Evolutionary conservation across 2,888 invertebrate genomes (phyloP), one percentile per base, ranked within the genome.

Genomic region (Perithous albicinctus): DNA sequence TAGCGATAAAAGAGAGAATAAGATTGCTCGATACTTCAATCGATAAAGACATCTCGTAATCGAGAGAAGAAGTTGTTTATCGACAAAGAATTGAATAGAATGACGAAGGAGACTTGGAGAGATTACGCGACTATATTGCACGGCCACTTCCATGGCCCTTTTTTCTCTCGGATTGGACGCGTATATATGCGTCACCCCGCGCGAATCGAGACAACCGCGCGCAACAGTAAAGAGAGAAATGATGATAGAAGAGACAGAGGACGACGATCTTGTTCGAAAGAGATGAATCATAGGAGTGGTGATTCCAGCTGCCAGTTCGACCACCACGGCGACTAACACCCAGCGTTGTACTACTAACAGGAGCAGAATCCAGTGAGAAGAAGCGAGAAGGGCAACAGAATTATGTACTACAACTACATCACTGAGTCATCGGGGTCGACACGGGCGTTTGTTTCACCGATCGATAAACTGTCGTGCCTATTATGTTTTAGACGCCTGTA

Each of bases 221-320:
- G 74, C 35, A 61, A 73, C 46, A 72, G 63, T 63, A 73, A 74
- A 63, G 73, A 82, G 76, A 69, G n/a, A 61, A 41, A 7, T 15
- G 41, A 29, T 20, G 35, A 26, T 54, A 54, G 1, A 3, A 38
- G 69, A 56, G 29, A 54, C 26, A 74, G 23, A 54, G 63, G 69
- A 66, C n/a, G 67, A 12, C 41, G 66, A 79, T 48, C 61, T 66
- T 59, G 73, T 23, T 61, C 76, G n/a, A n/a, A n/a, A 79, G 72
- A 82, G 73, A 85, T 84, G 85, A 85, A 83, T 85, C 85, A 85
- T 78, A 80, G 70, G 51, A 78, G 79, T 56, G 80, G 56, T 61
- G 64, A 72, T 54, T 73, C 76, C 69, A n/a, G 83, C 76, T 64
- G 78, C 75, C 74, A 84, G 75, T 69, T 72, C 74, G 78, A 78